Percentiles rank a stretch among this genome's conserved stretches.
Conservation (phyloP, 2,888 invertebrate species). For the Phaonia tiefii region DNA sequence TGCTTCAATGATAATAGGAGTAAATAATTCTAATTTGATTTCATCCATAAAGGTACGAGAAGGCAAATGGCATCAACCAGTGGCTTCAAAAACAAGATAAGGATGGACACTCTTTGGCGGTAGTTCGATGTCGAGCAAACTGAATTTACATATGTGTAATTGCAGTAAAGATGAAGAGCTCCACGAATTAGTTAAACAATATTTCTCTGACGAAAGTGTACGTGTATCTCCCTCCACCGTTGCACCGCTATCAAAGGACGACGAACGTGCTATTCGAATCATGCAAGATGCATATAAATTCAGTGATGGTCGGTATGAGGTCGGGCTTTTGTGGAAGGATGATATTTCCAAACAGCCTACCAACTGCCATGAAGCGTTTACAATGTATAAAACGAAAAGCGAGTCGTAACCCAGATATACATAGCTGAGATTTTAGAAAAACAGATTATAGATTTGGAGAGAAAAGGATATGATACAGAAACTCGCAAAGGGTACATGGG, state of each 20-base stretch:
- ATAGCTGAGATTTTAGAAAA: conserved; percentile 27
- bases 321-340: conserved; percentile 48
- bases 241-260: no score
- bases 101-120: conserved; percentile 50
- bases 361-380: conserved; percentile 34
- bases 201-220: no score
- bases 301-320: conserved; percentile 30
- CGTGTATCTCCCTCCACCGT: no score
- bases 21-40: conserved; percentile 51
- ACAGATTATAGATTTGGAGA: no score
- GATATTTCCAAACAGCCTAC: conserved; percentile 45
- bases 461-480: no score
- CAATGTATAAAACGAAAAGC: conserved; percentile 47
- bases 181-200: no score
- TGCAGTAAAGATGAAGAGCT: no score
- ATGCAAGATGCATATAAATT: conserved; percentile 18
- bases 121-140: no score
- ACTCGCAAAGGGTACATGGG: background rate
- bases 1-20: no score
- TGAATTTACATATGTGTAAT: no score
- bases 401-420: background rate
- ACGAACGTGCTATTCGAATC: no score
- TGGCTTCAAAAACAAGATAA: conserved; percentile 33
- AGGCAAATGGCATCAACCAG: no score
- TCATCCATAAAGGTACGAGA: conserved; percentile 40